Evolutionary conservation across 2,797 vertebrate species (phyloP).

Genomic region (Pseudomugil tenellus): DNA sequence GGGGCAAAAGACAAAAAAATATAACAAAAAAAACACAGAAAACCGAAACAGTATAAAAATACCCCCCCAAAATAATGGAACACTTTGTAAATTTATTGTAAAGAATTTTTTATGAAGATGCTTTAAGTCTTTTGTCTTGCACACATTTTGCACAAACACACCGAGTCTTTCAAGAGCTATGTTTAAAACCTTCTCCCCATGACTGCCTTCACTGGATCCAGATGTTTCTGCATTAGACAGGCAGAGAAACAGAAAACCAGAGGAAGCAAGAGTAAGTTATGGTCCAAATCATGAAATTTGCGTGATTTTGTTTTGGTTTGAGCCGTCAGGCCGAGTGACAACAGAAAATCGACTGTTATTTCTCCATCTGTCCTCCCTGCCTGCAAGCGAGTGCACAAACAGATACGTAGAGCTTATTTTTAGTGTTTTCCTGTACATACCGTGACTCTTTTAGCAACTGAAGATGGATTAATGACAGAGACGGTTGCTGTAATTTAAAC

Average conservation of each 20-base stretch:
- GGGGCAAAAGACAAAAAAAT: slow-evolving; percentile 13
- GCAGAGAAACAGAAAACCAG: slow-evolving; percentile 20
- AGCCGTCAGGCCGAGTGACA: slow-evolving; percentile 65
- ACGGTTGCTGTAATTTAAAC: not conserved
- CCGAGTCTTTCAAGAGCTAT: slow-evolving; percentile 43
- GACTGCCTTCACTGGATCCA: slow-evolving; percentile 72
- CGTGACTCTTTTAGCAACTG: slow-evolving; percentile 2
- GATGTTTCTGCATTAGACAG: slow-evolving; percentile 64
- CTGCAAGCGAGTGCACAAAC: not conserved
- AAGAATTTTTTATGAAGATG: not conserved
- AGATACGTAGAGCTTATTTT: not conserved
- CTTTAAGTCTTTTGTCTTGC: not conserved
- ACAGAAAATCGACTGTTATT: slow-evolving; percentile 57
- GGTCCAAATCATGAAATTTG: slow-evolving; percentile 52
- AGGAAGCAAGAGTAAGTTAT: slow-evolving; percentile 24
- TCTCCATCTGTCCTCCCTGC: slow-evolving; percentile 39
- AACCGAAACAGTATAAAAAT: not conserved
- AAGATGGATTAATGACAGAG: slow-evolving; percentile 2
- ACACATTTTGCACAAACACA: slow-evolving; percentile 14
- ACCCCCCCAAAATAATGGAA: not conserved
- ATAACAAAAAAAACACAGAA: not conserved
- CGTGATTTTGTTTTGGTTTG: slow-evolving; percentile 70
- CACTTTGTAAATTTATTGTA: not conserved
- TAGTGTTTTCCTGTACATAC: slow-evolving; percentile 1
- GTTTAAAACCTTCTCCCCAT: slow-evolving; percentile 50